These are phyloP conservation scores for Platynereis dumerilii DNA, from an alignment of 2,888 invertebrate genomes.

Conservation along the genomic window DNA sequence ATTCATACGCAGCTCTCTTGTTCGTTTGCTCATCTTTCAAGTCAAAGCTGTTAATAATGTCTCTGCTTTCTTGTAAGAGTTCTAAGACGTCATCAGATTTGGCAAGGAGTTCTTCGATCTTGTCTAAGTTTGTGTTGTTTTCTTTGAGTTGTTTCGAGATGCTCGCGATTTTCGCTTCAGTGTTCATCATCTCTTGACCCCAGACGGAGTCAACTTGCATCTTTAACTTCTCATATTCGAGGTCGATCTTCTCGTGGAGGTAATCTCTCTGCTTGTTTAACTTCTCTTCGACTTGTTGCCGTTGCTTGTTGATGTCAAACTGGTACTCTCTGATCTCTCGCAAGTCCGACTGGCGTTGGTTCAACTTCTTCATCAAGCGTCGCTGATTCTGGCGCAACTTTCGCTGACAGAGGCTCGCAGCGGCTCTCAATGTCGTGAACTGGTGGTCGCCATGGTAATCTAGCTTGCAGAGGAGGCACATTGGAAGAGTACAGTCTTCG, in stretches of 20 bases:
- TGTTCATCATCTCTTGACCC: slow-evolving; percentile 1
- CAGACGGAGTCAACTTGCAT: slow-evolving; percentile 1
- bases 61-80: background rate
- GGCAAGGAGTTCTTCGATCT: background rate
- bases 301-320: background rate
- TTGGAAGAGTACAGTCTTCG: background rate
- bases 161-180: background rate
- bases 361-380: background rate
- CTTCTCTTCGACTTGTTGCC: background rate
- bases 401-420: background rate
- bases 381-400: background rate
- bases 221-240: background rate
- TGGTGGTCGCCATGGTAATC: background rate
- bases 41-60: background rate
- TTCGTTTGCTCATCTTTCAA: too few species aligned
- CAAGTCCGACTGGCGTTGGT: background rate
- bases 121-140: background rate
- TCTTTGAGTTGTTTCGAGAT: background rate
- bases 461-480: background rate
- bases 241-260: background rate
- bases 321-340: background rate
- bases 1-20: too few species aligned
- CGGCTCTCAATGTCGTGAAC: background rate
- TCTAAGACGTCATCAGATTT: background rate
- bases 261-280: slow-evolving; percentile 4